Percentiles rank a stretch among this genome's conserved stretches.
These are phyloP conservation scores for Microctenopoma lineatum DNA, from an alignment of 2,797 vertebrate genomes.

Conservation along the genomic window DNA sequence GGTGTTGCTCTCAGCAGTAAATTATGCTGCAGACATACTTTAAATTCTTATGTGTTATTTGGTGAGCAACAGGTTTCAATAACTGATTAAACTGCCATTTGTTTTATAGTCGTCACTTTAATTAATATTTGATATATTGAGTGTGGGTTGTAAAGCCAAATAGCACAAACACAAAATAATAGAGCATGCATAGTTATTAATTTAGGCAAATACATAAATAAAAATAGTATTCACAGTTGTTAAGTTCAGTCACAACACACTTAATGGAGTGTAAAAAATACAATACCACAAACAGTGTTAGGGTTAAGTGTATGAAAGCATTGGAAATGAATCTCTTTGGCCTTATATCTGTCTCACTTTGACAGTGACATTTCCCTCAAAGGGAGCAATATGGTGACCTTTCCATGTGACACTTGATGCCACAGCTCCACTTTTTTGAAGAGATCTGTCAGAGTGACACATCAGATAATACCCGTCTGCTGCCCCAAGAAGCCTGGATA, in stretches of 20 bases:
- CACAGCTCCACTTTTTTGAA: constrained; percentile 54
- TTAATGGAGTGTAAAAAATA: constrained; percentile 17
- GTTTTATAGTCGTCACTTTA: no score
- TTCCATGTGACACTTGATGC: constrained; percentile 60
- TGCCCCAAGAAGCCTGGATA: constrained; percentile 27
- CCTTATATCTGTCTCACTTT: constrained; percentile 56
- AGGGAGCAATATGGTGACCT: constrained; percentile 74
- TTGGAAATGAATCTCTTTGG: constrained; percentile 33
- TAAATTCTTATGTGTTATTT: not conserved
- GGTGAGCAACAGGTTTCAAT: not conserved
- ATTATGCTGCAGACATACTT: not conserved
- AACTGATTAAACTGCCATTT: no score
- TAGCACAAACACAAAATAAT: not conserved
- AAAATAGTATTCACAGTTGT: rapidly evolving
- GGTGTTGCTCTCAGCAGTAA: constrained; percentile 2
- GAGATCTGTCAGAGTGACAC: constrained; percentile 59
- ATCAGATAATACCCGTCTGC: constrained; percentile 46
- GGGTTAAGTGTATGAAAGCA: constrained; percentile 41
- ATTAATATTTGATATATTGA: no score
- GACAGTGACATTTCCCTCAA: constrained; percentile 74
- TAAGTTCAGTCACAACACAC: not conserved
- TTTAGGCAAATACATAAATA: not conserved
- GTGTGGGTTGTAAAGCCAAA: not conserved
- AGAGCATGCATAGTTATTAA: no score
- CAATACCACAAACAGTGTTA: constrained; percentile 26